Evolutionary conservation across 2,113 vertebrate genomes (phyloP), one percentile per base, ranked within the genome.

Genomic region (Prunella himalayana): DNA sequence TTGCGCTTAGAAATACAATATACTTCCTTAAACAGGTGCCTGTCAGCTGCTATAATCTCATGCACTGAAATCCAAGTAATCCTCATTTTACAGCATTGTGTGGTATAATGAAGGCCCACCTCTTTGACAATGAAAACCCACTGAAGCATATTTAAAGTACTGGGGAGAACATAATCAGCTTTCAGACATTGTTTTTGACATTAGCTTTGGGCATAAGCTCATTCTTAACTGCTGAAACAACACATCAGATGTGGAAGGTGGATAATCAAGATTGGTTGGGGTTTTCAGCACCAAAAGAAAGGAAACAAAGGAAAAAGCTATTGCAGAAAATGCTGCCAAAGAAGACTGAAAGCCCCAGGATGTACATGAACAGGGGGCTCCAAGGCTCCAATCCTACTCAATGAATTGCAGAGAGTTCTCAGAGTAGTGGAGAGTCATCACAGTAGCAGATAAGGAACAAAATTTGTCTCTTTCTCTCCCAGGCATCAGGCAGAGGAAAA

Each of bases 11-110:
- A 71, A 96, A 90, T 41, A 94, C 60, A 93, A 71, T 64, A 41
- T 77, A 93, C 37, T 84, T 92, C 90, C 51, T 82, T 84, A 88
- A 97, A 85, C 75, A 93, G 96, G 86, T 97, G 59, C 54, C 75
- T 82, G 56, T 93, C 75, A 86, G 77, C 81, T 77, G 57, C 60
- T 96, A 96, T 96, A 97, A 96, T 91, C 88, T 95, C 75, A 97
- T 88, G 25, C 56, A 54, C 92, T 95, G 91, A 94, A 94, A 96
- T 50, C 77, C 79, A 94, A 95, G 89, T 92, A 95, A 95, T 85
- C 90, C 85, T 97, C 71, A 92, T 41, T 86, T 91, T 95, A 94
- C 63, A 87, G 84, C 88, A 97, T 86, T 95, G 78, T 93, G 47
- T 63, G 54, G 56, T 51, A 88, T 84, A 97, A 94, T 94, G 86